Conservation (phyloP, 2,797 vertebrate species). For the Lepus townsendii region DNA sequence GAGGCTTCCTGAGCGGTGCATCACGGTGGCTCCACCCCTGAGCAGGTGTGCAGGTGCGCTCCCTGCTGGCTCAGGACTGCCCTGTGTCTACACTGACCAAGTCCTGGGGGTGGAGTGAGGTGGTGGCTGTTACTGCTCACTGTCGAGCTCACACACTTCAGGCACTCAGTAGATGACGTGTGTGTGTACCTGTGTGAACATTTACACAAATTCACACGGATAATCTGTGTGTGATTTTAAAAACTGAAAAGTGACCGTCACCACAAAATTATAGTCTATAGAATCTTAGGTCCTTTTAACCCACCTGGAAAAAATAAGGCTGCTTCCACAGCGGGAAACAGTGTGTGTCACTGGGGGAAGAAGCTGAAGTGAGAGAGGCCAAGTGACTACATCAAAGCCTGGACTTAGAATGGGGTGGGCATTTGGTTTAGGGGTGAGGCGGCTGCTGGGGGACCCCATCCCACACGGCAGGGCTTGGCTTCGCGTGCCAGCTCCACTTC, state of each 20-base stretch:
- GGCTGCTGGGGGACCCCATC: too few relatives aligned
- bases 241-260: not conserved
- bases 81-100: not conserved
- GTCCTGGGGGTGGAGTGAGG: not conserved
- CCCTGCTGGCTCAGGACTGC: not conserved
- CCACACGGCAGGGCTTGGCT: too few relatives aligned
- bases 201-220: not conserved
- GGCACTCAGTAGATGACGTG: not conserved
- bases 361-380: constrained; percentile 38
- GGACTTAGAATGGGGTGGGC: too few relatives aligned
- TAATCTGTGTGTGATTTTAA: constrained; percentile 8
- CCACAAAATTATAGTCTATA: not conserved
- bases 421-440: too few relatives aligned
- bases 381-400: constrained; percentile 19
- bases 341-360: not conserved
- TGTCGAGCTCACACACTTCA: not conserved
- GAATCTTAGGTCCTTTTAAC: not conserved
- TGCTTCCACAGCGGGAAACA: not conserved
- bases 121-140: not conserved
- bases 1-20: too few relatives aligned
- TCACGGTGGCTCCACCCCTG: too few relatives aligned
- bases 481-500: too few relatives aligned
- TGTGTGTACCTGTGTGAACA: too few relatives aligned
- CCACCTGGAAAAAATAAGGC: constrained; percentile 5
- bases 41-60: too few relatives aligned